Conservation (phyloP, 2,113 vertebrate species). For the Hippocampus guttulatus region DNA sequence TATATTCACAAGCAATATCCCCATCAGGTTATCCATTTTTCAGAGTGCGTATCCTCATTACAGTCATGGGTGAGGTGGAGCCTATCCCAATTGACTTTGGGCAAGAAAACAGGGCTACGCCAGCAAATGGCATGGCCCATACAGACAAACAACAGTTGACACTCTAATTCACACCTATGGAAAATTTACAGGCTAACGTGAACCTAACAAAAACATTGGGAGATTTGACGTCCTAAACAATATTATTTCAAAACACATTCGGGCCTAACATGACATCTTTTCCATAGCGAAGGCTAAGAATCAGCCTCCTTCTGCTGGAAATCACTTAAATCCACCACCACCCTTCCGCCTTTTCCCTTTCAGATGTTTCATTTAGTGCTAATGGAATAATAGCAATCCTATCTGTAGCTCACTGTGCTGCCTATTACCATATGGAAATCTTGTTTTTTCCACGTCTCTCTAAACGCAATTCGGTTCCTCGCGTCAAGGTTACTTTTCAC, state of each 20-base stretch:
- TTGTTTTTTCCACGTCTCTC: slow-evolving; percentile 33
- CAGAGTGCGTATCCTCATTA: not conserved
- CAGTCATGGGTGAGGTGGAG: not conserved
- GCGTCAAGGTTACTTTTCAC: slow-evolving; percentile 54
- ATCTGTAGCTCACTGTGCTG: slow-evolving; percentile 56
- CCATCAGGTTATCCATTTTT: not conserved
- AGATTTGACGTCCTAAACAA: too few species aligned
- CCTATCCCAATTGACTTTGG: not conserved
- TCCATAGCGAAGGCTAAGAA: slow-evolving; percentile 10
- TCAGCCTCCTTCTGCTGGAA: slow-evolving; percentile 5
- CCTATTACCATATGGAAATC: slow-evolving; percentile 65
- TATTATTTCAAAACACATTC: not conserved
- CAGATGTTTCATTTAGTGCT: slow-evolving; percentile 42
- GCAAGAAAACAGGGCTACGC: too few species aligned
- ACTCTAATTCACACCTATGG: too few species aligned
- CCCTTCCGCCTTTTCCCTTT: slow-evolving; percentile 5
- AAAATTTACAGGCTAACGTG: too few species aligned
- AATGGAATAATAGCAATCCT: slow-evolving; percentile 61
- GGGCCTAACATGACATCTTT: not conserved
- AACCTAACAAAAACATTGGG: too few species aligned
- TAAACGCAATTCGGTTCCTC: slow-evolving; percentile 41
- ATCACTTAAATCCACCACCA: not conserved
- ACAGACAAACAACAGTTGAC: too few species aligned
- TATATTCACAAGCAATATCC: not conserved
- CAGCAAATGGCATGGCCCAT: too few species aligned